phyloP scores from a whole-genome alignment of 2,113 vertebrate genomes.

The Theristicus caerulescens region DNA sequence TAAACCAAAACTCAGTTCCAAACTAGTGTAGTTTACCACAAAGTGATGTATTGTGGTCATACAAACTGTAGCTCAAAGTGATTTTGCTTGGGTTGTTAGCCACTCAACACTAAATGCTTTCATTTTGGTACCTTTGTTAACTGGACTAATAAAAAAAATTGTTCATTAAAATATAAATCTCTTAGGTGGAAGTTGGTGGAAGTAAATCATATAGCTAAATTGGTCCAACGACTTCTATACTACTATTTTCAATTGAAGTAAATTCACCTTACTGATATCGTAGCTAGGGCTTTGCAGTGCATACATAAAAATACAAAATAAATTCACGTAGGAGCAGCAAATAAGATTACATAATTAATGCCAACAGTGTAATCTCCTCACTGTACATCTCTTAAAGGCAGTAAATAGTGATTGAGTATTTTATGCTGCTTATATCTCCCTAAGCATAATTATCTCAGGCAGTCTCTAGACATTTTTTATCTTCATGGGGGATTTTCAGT shows the following conservation, averaged over 20 bases:
- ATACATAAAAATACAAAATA: not conserved
- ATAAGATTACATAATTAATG: not conserved
- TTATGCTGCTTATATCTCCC: not conserved
- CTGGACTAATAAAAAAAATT: not conserved
- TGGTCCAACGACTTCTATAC: not conserved
- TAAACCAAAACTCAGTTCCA: not conserved
- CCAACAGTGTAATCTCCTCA: not conserved
- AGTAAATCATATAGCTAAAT: not conserved
- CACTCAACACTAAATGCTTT: not conserved
- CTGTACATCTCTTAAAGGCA: not conserved
- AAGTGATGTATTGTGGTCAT: not conserved
- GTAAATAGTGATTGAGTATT: not conserved
- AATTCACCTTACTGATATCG: not conserved
- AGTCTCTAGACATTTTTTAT: not conserved
- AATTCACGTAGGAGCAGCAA: not conserved
- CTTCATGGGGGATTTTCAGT: not conserved
- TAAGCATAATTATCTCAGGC: not conserved
- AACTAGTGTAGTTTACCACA: not conserved
- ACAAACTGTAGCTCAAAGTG: not conserved
- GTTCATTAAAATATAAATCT: not conserved
- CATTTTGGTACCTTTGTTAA: not conserved
- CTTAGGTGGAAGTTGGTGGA: not conserved
- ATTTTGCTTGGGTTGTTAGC: not conserved
- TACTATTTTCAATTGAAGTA: not conserved
- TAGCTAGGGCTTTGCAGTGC: not conserved